Base-by-base conservation (phyloP, 2,113 vertebrate species). In the Ophthalmolycus amberensis region DNA sequence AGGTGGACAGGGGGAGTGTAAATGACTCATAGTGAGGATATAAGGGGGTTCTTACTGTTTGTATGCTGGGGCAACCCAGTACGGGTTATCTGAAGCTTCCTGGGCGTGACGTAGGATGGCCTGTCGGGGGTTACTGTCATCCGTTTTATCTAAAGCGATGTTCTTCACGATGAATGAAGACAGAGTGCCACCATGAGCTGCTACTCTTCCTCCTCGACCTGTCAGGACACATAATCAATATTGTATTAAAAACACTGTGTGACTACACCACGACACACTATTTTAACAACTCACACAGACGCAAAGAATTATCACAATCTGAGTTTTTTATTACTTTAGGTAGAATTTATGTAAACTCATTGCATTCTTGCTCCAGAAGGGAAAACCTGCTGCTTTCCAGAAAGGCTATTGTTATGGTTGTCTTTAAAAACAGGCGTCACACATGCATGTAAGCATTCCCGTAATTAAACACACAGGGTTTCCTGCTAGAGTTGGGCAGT, bases 161-260 rank as follows among this genome's bases (percentile, higher is more conserved):
- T 99, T 99, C 92, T 99, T 99, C 75, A 99, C 98, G n/a, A 99
- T 99, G 67, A 96, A 99, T 0, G 98, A 99, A 0, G 98, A 99
- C 91, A 99, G 92, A 2, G 98, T 99, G 18, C 97, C 98, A 1
- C 98, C 97, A 0, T 99, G 98, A 40, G 97, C 97, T 10, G 97
- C 98, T 54, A 99, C 98, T 78, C 98, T 95, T 14, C 98, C 98
- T 64, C 98, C 98, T 1, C 97, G 97, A 81, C 98, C 98, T 99
- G 93, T 34, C 71, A 62, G 59, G 29, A 62, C 40, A 74, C 32
- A 77, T 0, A 5, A 34, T 58, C 15, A 77, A 42, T 56, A 1
- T 56, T 44, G 3, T 9, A 3, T 4, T 50, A 50, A 48, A 18
- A 9, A 38, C 8, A 38, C 3, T 10, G 50, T 52, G 46, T 29